Evolutionary conservation across 1,140 invertebrate genomes (phyloP).

Genomic region (Atta cephalotes): DNA sequence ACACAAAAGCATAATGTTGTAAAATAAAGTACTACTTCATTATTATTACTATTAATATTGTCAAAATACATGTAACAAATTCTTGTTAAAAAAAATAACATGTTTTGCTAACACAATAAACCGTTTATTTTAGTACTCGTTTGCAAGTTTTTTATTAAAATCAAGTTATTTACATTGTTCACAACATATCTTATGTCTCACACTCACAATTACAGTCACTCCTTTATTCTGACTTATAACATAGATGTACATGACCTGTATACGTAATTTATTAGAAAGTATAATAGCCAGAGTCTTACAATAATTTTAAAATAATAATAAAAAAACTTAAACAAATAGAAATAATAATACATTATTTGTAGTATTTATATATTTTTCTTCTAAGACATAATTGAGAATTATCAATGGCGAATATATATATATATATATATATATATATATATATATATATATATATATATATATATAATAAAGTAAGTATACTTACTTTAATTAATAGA

Average conservation of each 20-base stretch:
- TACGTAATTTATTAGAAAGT: constrained; percentile 26
- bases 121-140: neutral
- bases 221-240: neutral
- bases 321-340: neutral
- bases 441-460: too few species aligned
- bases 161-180: constrained; percentile 41
- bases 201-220: neutral
- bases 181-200: neutral
- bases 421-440: too few species aligned
- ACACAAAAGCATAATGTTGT: neutral
- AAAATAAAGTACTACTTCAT: neutral
- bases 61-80: neutral
- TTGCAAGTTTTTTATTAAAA: constrained; percentile 43
- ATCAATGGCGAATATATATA: constrained; percentile 2
- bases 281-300: neutral
- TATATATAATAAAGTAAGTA: too few species aligned
- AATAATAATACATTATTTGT: constrained; percentile 35
- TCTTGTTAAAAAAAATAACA: neutral
- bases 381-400: neutral
- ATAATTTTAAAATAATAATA: constrained; percentile 10
- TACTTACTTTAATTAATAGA: too few species aligned
- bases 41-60: neutral
- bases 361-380: constrained; percentile 28
- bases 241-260: neutral
- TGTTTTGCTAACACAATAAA: neutral